phyloP scores from a whole-genome alignment of 2,113 vertebrate species.

The Hymenochirus boettgeri region DNA sequence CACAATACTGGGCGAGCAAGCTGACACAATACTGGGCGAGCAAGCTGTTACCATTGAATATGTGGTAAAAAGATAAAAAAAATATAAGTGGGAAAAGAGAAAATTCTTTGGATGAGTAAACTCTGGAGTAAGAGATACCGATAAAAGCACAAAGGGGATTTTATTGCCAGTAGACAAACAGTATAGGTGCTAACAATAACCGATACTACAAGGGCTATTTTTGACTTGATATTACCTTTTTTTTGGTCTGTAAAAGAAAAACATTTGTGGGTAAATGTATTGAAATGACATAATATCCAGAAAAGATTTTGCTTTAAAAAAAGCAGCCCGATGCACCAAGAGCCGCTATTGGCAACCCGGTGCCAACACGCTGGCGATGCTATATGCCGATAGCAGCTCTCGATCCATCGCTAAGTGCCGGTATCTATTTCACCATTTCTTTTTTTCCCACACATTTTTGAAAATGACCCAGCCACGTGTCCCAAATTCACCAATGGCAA shows the following conservation, averaged over 20 bases:
- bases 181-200: slow-evolving; percentile 47
- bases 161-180: slow-evolving; percentile 56
- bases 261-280: background rate
- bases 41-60: too few species aligned
- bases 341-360: too few species aligned
- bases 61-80: slow-evolving; percentile 58
- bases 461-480: too few species aligned
- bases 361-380: background rate
- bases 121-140: slow-evolving; percentile 57
- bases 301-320: background rate
- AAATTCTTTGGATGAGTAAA: slow-evolving; percentile 73
- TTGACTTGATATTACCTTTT: slow-evolving; percentile 35
- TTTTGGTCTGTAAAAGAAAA: background rate
- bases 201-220: slow-evolving; percentile 19
- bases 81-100: slow-evolving; percentile 64
- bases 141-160: slow-evolving; percentile 67
- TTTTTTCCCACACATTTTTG: too few species aligned
- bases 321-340: background rate
- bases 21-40: too few species aligned
- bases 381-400: background rate
- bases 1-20: too few species aligned
- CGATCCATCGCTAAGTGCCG: too few species aligned
- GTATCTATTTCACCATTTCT: too few species aligned
- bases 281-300: background rate
- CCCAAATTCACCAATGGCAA: too few species aligned